These are phyloP conservation scores for Pampus argenteus DNA, from an alignment of 2,797 vertebrate species.

Conservation along the genomic window DNA sequence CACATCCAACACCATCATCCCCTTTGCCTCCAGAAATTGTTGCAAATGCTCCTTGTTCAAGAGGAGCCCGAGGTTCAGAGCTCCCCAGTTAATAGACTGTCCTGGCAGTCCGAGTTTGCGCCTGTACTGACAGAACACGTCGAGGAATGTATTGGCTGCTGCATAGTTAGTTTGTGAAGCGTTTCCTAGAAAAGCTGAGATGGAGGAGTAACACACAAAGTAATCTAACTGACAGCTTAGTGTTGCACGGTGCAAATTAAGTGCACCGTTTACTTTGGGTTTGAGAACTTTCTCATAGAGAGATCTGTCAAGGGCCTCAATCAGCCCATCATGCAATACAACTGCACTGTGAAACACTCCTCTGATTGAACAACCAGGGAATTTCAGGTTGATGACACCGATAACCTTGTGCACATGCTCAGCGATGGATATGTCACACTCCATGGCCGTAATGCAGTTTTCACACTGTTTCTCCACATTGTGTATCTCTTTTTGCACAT, in stretches of 20 bases:
- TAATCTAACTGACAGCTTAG: constrained; percentile 85
- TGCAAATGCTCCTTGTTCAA: constrained; percentile 85
- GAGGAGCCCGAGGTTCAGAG: constrained; percentile 88
- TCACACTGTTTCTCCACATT: constrained; percentile 74
- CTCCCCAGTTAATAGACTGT: constrained; percentile 91
- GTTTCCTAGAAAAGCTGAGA: constrained; percentile 89
- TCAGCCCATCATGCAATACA: constrained; percentile 84
- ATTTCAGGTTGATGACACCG: constrained; percentile 73
- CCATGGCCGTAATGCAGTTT: constrained; percentile 73
- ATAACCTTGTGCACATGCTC: constrained; percentile 79
- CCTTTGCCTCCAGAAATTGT: constrained; percentile 85
- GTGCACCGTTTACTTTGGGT: constrained; percentile 88
- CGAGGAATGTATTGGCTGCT: constrained; percentile 91
- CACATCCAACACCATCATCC: constrained; percentile 84
- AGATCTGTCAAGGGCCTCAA: constrained; percentile 83
- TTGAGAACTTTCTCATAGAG: constrained; percentile 87
- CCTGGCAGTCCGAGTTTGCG: constrained; percentile 86
- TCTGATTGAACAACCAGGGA: constrained; percentile 80
- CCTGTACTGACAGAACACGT: constrained; percentile 89
- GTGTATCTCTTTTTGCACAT: constrained; percentile 80
- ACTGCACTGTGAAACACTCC: constrained; percentile 92
- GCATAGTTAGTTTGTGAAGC: constrained; percentile 89
- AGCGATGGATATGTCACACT: constrained; percentile 83
- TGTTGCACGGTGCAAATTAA: constrained; percentile 89
- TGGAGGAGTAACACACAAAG: constrained; percentile 91